Conservation (phyloP, 1,140 invertebrate genomes). For the Drosophila tropicalis region DNA sequence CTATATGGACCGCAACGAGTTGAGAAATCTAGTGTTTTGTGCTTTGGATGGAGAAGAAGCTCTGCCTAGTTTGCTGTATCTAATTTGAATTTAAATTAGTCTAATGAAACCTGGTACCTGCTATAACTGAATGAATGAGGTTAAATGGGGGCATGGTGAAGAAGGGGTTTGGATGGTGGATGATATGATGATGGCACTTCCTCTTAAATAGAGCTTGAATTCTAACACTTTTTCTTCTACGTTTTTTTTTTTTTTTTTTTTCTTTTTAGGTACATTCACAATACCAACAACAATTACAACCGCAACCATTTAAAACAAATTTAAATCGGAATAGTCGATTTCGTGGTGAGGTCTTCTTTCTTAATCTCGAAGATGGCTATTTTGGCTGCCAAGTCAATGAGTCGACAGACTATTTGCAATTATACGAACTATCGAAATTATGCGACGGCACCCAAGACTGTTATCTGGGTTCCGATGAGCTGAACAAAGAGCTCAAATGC, state of each 20-base stretch:
- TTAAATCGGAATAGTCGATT: slow-evolving; percentile 85
- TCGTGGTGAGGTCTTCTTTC: slow-evolving; percentile 96
- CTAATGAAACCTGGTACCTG: slow-evolving; percentile 50
- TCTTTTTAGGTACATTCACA: slow-evolving; percentile 89
- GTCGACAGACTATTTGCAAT: slow-evolving; percentile 95
- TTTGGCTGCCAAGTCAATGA: slow-evolving; percentile 99
- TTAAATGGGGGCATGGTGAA: slow-evolving; percentile 7
- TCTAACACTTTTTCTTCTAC: slow-evolving; percentile 31
- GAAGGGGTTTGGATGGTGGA: background rate
- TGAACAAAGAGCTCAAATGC: slow-evolving; percentile 94
- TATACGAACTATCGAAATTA: slow-evolving; percentile 96
- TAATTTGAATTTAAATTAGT: slow-evolving; percentile 81
- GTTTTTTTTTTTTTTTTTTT: slow-evolving; percentile 19
- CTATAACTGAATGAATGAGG: slow-evolving; percentile 36
- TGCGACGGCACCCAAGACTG: slow-evolving; percentile 96
- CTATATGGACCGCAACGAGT: slow-evolving; percentile 67
- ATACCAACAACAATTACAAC: slow-evolving; percentile 85
- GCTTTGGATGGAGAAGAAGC: slow-evolving; percentile 48
- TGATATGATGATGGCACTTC: slow-evolving; percentile 23
- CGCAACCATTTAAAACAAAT: slow-evolving; percentile 78
- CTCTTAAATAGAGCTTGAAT: slow-evolving; percentile 20
- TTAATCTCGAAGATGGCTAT: slow-evolving; percentile 98
- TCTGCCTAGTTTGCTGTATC: slow-evolving; percentile 59
- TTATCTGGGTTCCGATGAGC: slow-evolving; percentile 95
- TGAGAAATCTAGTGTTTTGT: slow-evolving; percentile 58